Evolutionary conservation across 92 coral and sea anemone species (phyloP).

Genomic region (Pocillopora grandis): DNA sequence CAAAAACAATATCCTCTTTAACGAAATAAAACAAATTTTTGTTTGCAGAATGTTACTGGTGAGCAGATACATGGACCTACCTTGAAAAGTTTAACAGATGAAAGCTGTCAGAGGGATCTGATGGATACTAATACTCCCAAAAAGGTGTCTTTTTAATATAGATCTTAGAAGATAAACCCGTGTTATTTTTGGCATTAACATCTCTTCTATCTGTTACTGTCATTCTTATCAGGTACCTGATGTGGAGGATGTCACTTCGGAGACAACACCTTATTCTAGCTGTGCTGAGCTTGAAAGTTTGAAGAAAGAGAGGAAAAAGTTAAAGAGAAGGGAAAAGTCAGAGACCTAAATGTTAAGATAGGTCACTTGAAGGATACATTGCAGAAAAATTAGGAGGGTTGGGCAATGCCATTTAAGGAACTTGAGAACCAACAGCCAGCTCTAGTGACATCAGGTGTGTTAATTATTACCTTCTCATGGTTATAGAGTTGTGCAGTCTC

Average conservation of each 20-base stretch:
- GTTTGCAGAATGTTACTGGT: slow-evolving; percentile 31
- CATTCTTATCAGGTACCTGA: slow-evolving; percentile 34
- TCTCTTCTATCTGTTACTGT: slow-evolving; percentile 27
- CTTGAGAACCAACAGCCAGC: slow-evolving; percentile 39
- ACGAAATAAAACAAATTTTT: slow-evolving; percentile 2
- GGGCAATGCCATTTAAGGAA: slow-evolving; percentile 36
- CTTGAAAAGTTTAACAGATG: slow-evolving; percentile 3
- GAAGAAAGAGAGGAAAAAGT: slow-evolving; percentile 33
- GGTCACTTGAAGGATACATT: slow-evolving; percentile 28
- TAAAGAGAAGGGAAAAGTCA: slow-evolving; percentile 19
- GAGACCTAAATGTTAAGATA: slow-evolving; percentile 21
- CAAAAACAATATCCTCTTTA: not conserved
- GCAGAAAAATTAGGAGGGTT: slow-evolving; percentile 24
- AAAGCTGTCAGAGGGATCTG: slow-evolving; percentile 17
- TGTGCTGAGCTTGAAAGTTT: slow-evolving; percentile 21
- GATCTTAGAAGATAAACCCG: slow-evolving; percentile 15
- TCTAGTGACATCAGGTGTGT: slow-evolving; percentile 43
- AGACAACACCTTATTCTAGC: slow-evolving; percentile 16
- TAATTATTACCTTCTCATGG: slow-evolving; percentile 25
- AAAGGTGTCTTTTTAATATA: not conserved
- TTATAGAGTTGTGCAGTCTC: slow-evolving; percentile 22
- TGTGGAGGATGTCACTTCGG: not conserved
- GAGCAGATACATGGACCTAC: slow-evolving; percentile 7
- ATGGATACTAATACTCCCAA: slow-evolving; percentile 14
- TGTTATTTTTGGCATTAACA: slow-evolving; percentile 10